Base-by-base conservation (phyloP, 2,888 invertebrate species). In the Rhingia rostrata region DNA sequence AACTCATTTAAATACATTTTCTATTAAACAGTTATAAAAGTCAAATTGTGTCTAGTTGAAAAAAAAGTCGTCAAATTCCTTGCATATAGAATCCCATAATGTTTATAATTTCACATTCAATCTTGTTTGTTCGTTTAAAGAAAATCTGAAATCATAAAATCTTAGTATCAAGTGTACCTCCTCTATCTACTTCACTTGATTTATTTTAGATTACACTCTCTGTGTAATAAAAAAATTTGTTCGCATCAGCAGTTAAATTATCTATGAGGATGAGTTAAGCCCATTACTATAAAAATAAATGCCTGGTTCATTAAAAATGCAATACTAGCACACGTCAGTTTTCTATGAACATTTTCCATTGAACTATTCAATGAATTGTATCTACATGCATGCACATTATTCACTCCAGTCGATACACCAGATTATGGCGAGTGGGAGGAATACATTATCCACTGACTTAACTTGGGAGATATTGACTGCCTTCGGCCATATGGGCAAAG, bases 281-380 rank as follows among this genome's bases (percentile, higher is more conserved):
- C 14, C 35, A 58, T 58, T 69, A 58, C 58, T 49, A 47, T 43
- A n/a, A 22, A 53, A 51, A 43, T 49, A 51, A 70, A 60, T 60
- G n/a, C 60, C 41, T n/a, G 22, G 35, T 53, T 61, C 72, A 72
- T 45, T 72, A 9, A 53, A 35, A 30, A 37, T 53, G 53, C 72
- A 61, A 30, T 63, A 12, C 33, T 30, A 54, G 32, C 6, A 1
- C 39, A 14, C 4, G n/a, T 22, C 22, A 3, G 12, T 2, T 4
- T 9, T 37, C 32, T 56, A 56, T 47, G 67, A 43, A 35, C 54
- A 72, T 56, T 37, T 49, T 66, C 47, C 58, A 66, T 47, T 33
- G 56, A 63, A 61, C 66, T 60, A 54, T 54, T 63, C 82, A 78
- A 83, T 83, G 72, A 45, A 63, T 77, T 77, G 77, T 66, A 77